Percentiles rank a stretch among this genome's conserved stretches.
Conservation (phyloP, 2,113 vertebrate genomes). For the Anseranas semipalmata region DNA sequence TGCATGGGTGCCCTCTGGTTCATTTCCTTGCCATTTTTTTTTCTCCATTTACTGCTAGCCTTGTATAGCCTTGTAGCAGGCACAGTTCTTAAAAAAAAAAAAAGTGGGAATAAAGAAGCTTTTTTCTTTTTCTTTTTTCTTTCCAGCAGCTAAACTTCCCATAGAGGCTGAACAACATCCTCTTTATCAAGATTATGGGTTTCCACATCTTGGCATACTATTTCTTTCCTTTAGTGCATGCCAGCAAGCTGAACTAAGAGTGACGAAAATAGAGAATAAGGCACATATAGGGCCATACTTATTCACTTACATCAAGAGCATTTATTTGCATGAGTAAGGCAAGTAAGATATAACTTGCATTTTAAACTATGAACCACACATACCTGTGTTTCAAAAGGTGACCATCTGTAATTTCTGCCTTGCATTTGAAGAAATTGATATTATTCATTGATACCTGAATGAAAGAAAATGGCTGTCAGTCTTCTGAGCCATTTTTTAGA, state of each 20-base stretch:
- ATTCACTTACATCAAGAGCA: neutral
- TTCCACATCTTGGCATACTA: constrained; percentile 28
- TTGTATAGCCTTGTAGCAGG: neutral
- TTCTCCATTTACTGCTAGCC: neutral
- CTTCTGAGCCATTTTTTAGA: neutral
- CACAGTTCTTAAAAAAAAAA: neutral
- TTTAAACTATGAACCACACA: neutral
- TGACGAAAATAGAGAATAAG: neutral
- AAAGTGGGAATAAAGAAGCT: neutral
- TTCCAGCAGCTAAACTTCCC: constrained; percentile 40
- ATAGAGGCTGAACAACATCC: constrained; percentile 39
- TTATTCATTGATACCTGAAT: neutral
- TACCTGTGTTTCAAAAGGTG: neutral
- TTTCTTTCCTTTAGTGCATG: constrained; percentile 43
- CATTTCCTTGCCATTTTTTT: constrained; percentile 11
- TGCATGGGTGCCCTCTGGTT: neutral
- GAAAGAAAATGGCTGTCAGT: neutral
- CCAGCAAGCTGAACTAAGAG: constrained; percentile 20
- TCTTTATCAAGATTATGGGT: constrained; percentile 43
- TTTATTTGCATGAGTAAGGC: neutral
- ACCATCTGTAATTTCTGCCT: neutral
- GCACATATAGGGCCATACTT: neutral
- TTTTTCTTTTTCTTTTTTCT: constrained; percentile 18
- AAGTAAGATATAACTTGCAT: neutral
- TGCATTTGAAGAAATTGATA: neutral